Evolutionary conservation across 2,113 vertebrate genomes (phyloP), one percentile per base, ranked within the genome.

Genomic region (Sciurus niger): DNA sequence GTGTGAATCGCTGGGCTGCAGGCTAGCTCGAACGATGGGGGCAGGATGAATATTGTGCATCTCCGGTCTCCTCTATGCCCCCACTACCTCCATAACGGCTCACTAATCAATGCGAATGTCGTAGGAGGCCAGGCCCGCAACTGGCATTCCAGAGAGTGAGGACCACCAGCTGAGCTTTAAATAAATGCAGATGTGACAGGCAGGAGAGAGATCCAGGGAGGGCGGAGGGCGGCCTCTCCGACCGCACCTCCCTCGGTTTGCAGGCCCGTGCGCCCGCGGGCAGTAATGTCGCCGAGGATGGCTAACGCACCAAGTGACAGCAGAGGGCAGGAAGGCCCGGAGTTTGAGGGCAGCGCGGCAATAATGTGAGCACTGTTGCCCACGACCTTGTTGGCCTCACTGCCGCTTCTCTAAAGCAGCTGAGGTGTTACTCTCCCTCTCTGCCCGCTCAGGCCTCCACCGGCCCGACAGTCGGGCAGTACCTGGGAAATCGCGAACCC

Each of bases 81-180:
- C n/a, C 83, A n/a, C 82, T 67, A 40, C 46, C 55, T 70, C 91
- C 94, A 92, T 10, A 95, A 92, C 95, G 32, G 93, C 96, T 97
- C 95, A 95, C 98, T 98, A 98, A 98, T 98, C 98, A 98, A 97
- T 98, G 98, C 98, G 98, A 98, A 98, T 98, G 98, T 98, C 98
- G 93, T 98, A 98, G 97, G 97, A 98, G 98, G 98, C 98, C 98
- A 98, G 98, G 98, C 94, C 98, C 96, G 93, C 98, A 98, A 97
- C 97, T 97, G 98, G 98, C 98, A 98, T 98, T 98, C 98, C 98
- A 93, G 96, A 97, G 96, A 97, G 97, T 89, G 6, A 94, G 96
- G 98, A 99, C 98, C 99, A 99, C 98, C 98, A 99, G 98, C 98
- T 97, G 98, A 98, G 98, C 98, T 98, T 98, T 99, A 99, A 99